Conservation (phyloP, 1,140 invertebrate genomes). For the Liolophura sinensis region DNA sequence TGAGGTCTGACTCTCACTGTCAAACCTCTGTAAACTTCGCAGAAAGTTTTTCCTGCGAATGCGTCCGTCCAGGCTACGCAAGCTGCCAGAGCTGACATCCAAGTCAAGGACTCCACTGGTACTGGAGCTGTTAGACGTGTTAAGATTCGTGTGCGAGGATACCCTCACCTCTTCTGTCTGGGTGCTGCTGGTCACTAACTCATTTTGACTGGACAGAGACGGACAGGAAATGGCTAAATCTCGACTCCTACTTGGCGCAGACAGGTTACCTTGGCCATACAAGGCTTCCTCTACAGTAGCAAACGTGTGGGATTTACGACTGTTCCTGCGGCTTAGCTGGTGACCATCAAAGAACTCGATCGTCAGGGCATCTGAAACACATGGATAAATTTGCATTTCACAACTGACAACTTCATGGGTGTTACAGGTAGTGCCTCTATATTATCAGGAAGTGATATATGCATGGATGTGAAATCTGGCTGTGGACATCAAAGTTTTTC, state of each 20-base stretch:
- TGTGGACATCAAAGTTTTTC: too few species aligned
- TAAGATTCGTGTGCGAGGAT: not conserved
- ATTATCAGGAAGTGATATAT: too few species aligned
- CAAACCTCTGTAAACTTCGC: conserved; percentile 11
- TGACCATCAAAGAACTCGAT: conserved; percentile 29
- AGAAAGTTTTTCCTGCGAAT: conserved; percentile 20
- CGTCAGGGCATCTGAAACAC: conserved; percentile 23
- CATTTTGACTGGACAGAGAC: too few species aligned
- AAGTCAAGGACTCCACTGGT: conserved; percentile 11
- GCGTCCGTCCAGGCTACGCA: conserved; percentile 18
- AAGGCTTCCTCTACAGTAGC: too few species aligned
- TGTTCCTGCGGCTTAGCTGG: conserved; percentile 2
- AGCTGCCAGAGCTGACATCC: conserved; percentile 11
- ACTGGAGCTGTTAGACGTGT: conserved; percentile 13
- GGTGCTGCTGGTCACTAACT: too few species aligned
- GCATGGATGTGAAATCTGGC: too few species aligned
- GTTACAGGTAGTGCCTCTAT: too few species aligned
- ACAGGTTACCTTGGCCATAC: too few species aligned
- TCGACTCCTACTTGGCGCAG: too few species aligned
- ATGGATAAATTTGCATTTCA: not conserved
- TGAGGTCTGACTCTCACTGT: not conserved
- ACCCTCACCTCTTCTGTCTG: not conserved
- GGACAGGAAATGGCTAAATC: too few species aligned
- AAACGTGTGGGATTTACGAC: too few species aligned
- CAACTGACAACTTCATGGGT: too few species aligned